These are phyloP conservation scores for Pseudopleuronectes americanus DNA, from an alignment of 2,797 vertebrate genomes.

Conservation along the genomic window DNA sequence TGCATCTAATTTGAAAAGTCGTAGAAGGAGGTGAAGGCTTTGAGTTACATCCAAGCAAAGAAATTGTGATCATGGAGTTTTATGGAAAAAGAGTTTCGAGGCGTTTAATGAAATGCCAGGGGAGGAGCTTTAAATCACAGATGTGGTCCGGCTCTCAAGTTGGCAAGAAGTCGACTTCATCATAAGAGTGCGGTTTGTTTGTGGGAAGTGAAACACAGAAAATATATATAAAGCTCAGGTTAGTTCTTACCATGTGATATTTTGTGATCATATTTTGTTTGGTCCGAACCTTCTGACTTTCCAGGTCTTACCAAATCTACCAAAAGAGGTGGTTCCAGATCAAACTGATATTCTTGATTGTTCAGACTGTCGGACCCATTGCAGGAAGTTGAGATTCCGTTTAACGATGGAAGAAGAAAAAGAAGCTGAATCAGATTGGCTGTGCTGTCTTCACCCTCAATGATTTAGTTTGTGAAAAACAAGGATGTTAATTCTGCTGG, in stretches of 20 bases:
- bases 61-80: neutral
- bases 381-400: too few species aligned
- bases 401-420: too few species aligned
- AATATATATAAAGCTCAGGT: constrained; percentile 17
- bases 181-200: neutral
- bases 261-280: constrained; percentile 39
- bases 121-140: constrained; percentile 6
- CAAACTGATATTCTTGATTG: too few species aligned
- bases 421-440: too few species aligned
- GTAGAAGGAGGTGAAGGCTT: neutral
- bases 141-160: constrained; percentile 10
- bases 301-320: too few species aligned
- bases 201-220: constrained; percentile 15
- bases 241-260: constrained; percentile 27
- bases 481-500: too few species aligned
- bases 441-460: too few species aligned
- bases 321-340: too few species aligned
- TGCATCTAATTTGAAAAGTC: neutral
- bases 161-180: constrained; percentile 5
- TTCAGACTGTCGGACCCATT: too few species aligned
- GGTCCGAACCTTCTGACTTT: too few species aligned
- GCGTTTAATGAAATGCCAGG: too few species aligned
- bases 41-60: neutral
- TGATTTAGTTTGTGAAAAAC: too few species aligned
- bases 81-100: neutral